Evolutionary conservation across 2,888 invertebrate genomes (phyloP), one percentile per base, ranked within the genome.

Genomic region (Napeogenes inachia): DNA sequence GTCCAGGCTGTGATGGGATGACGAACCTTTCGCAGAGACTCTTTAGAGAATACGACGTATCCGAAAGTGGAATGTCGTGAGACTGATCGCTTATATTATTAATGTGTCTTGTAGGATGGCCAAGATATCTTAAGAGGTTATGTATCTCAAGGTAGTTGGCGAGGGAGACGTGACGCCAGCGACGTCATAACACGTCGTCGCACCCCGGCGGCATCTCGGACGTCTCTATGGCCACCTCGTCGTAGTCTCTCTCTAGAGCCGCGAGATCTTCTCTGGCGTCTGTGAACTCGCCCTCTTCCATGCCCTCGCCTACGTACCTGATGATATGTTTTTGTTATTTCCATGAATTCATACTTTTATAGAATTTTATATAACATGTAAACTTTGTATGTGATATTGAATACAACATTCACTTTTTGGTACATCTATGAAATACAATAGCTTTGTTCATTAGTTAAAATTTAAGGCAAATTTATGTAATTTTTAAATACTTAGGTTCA

Each of bases 231-330:
- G 94, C 94, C 13, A 95, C 95, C 79, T 95, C 95, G 72, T 94
- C 94, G 81, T 95, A 95, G 75, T 95, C 95, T 71, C 93, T 91
- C 81, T 95, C 95, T 4, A 95, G 85, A 32, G 93, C 93, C 59
- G 93, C 94, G 68, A 96, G 87, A 84, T 96, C 95, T 77, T 96
- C 95, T 35, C 95, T 91, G 32, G 96, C 96, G 80, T 96, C 95
- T 6, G 93, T 92, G 84, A 96, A 96, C 82, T 96, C 96, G 0
- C 95, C 95, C 80, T 95, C 95, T 76, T 95, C 95, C 95, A 95
- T 95, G 61, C 95, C 96, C 81, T 95, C 95, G 54, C 94, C 95
- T 54, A 94, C 94, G 82, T 94, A 96, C 96, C 95, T 92, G 79
- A 60, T 2, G 38, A 57, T 13, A 50, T 12, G 21, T 69, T 45